A percentile compares a stretch with the other conserved stretches of the same genome.
phyloP scores from a whole-genome alignment of 2,888 invertebrate genomes.

The Papilio protenor region DNA sequence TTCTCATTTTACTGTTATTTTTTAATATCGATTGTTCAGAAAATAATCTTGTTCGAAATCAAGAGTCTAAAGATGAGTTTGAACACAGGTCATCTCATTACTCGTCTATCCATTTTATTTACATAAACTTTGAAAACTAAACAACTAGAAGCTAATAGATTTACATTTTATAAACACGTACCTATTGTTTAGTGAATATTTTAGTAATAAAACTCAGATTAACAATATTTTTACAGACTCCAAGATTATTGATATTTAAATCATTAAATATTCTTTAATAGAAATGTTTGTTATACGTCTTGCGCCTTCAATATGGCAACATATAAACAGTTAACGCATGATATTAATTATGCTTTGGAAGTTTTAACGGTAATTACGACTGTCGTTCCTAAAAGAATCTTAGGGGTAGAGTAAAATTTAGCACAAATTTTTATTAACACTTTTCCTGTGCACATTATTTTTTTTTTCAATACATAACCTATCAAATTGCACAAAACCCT shows the following conservation, averaged over 20 bases:
- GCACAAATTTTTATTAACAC: background rate
- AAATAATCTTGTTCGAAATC: background rate
- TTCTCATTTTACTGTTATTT: too few species aligned
- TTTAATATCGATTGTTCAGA: background rate
- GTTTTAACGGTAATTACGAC: background rate
- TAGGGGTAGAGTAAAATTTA: background rate
- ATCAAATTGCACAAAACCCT: too few species aligned
- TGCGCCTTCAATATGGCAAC: background rate
- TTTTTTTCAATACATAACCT: too few species aligned
- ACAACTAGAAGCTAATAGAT: slow-evolving; percentile 24
- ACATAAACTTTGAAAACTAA: slow-evolving; percentile 25
- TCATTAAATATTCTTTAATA: slow-evolving; percentile 6
- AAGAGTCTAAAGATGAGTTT: background rate
- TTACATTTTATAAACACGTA: slow-evolving; percentile 20
- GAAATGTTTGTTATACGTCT: slow-evolving; percentile 1
- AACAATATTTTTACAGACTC: slow-evolving; percentile 25
- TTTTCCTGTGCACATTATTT: background rate
- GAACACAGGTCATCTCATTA: slow-evolving; percentile 6
- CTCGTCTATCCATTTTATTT: slow-evolving; percentile 5
- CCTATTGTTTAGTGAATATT: slow-evolving; percentile 22
- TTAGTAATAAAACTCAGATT: slow-evolving; percentile 13
- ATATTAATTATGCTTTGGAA: background rate
- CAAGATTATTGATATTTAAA: slow-evolving; percentile 19
- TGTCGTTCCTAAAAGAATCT: background rate
- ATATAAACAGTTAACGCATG: background rate